Evolutionary conservation across 2,888 invertebrate species (phyloP).

Genomic region (Lasioglossum oenotherae): DNA sequence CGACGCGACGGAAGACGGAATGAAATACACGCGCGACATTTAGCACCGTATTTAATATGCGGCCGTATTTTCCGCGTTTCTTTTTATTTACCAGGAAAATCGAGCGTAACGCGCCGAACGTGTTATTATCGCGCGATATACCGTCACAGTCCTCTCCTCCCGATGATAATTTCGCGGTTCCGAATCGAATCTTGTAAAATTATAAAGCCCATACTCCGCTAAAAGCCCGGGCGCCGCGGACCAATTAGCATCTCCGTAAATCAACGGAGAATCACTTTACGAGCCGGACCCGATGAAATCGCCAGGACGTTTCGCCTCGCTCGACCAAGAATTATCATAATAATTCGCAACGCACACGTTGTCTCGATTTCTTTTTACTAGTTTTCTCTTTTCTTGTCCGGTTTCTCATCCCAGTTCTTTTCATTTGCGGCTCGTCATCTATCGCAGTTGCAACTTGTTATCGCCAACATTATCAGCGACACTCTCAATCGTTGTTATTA

Average conservation of each 20-base stretch:
- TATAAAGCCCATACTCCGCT: conserved; percentile 74
- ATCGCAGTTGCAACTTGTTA: conserved; percentile 42
- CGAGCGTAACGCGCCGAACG: background rate
- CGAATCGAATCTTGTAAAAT: conserved; percentile 75
- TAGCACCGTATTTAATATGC: conserved; percentile 22
- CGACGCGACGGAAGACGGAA: background rate
- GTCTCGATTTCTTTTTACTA: background rate
- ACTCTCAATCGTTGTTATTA: conserved; percentile 36
- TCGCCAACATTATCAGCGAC: conserved; percentile 52
- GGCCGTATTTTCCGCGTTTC: background rate
- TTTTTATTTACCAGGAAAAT: conserved; percentile 20
- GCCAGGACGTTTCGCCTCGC: conserved; percentile 42
- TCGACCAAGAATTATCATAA: conserved; percentile 49
- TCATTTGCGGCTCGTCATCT: conserved; percentile 6
- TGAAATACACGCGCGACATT: background rate
- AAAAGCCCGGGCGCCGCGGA: conserved; percentile 69
- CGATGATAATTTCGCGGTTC: conserved; percentile 38
- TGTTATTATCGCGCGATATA: conserved; percentile 28
- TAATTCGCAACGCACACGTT: conserved; percentile 36
- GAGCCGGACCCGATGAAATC: conserved; percentile 68
- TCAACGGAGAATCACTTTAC: conserved; percentile 77
- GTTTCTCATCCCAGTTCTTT: background rate
- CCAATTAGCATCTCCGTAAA: conserved; percentile 76
- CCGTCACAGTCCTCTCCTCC: background rate
- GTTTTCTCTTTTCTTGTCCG: background rate